Evolutionary conservation across 2,888 invertebrate species (phyloP), one percentile per base, ranked within the genome.

Genomic region (Melanostoma scalare): DNA sequence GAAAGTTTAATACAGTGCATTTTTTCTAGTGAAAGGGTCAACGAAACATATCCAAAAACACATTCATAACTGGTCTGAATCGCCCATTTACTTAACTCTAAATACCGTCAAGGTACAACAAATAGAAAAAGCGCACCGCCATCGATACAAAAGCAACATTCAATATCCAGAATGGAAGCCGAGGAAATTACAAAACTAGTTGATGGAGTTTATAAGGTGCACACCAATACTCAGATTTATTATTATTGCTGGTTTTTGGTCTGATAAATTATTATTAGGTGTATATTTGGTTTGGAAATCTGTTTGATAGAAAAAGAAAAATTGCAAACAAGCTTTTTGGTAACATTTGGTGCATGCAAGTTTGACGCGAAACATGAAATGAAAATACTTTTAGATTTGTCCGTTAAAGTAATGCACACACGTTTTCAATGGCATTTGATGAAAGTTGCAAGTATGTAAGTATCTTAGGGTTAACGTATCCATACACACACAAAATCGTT

Each of bases 121-220:
- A 30, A 36, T 20, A 50, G 40, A 61, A 55, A 68, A 68, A 52
- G 20, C 30, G 46, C 40, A 10, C 10, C 8, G 60, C 36, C 20
- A 33, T 69, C 30, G 31, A 69, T 42, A 52, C 40, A 52, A 60
- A 36, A 63, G 2, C 9, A 63, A 50, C n/a, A 63, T 38, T 38
- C 38, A 30, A 67, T 36, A 65, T 81, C 78, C 85, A 88, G 78
- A 86, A 90, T 90, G 90, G 96, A 97, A 93, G 96, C 96, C 88
- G 96, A 97, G 91, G 96, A 96, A 93, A 94, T 96, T 88, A 96
- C 96, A 90, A 96, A 96, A 93, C 94, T 96, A 89, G 96, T 96
- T 89, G 96, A 97, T 92, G 96, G 96, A 89, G 96, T 96, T 90
- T 97, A 96, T 92, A 96, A 96, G 95, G 96, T 96, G 93, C 88